Conservation (phyloP, 2,113 vertebrate species). For the Mastomys natalensis region DNA sequence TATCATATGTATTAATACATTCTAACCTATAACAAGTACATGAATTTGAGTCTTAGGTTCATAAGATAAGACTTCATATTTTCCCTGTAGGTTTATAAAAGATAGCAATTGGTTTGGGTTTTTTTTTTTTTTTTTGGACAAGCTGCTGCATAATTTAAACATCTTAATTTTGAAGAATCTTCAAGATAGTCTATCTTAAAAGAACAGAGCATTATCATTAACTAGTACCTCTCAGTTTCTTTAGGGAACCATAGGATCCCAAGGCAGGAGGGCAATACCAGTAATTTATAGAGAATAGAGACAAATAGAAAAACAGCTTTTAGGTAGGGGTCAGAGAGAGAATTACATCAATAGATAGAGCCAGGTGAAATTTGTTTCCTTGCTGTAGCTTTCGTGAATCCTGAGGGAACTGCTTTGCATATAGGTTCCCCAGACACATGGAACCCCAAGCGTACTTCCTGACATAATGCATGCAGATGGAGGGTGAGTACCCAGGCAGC, state of each 20-base stretch:
- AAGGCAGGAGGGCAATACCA: neutral
- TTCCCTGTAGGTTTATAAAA: neutral
- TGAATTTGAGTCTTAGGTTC: neutral
- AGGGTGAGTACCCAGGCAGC: neutral
- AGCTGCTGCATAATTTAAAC: neutral
- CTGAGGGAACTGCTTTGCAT: neutral
- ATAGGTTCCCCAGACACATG: neutral
- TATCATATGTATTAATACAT: neutral
- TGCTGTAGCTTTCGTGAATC: neutral
- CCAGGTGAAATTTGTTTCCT: neutral
- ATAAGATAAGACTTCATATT: neutral
- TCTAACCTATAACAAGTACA: slow-evolving; percentile 18
- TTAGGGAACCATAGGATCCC: neutral
- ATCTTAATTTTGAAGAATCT: neutral
- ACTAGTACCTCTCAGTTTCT: neutral
- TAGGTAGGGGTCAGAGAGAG: neutral
- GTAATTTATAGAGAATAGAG: slow-evolving; percentile 4
- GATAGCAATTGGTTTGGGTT: neutral
- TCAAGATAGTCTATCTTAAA: neutral
- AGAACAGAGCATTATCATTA: neutral
- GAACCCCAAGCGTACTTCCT: neutral
- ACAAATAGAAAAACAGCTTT: neutral
- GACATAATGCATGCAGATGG: neutral
- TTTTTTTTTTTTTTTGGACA: neutral
- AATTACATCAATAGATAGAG: neutral